Evolutionary conservation across 2,113 vertebrate species (phyloP).

Genomic region (Myocastor coypus): DNA sequence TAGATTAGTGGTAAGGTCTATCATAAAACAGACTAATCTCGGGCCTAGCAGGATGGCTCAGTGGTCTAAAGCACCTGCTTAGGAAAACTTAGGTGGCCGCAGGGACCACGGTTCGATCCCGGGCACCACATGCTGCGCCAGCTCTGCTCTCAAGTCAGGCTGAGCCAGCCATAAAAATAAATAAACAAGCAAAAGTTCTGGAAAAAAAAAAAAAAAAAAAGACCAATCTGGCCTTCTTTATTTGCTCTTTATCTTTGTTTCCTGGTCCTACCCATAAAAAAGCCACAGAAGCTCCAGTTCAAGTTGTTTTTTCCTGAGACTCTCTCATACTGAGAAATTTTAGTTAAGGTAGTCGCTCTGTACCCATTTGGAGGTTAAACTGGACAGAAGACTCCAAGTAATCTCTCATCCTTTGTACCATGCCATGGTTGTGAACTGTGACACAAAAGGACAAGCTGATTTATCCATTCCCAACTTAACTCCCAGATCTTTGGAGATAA

Average conservation of each 20-base stretch:
- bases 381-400: background rate
- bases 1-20: background rate
- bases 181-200: too few relatives aligned
- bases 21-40: background rate
- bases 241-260: background rate
- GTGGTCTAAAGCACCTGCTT: too few relatives aligned
- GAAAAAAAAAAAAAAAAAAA: too few relatives aligned
- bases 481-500: background rate
- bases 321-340: background rate
- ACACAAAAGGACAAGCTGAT: background rate
- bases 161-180: too few relatives aligned
- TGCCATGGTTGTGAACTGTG: background rate
- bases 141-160: too few relatives aligned
- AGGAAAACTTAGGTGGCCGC: too few relatives aligned
- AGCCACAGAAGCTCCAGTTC: background rate
- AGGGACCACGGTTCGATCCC: too few relatives aligned
- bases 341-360: background rate
- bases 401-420: background rate
- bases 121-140: too few relatives aligned
- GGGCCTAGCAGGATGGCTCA: too few relatives aligned
- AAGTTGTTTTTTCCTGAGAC: background rate
- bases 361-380: background rate
- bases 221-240: background rate
- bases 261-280: background rate
- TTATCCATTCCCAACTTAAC: background rate